These are phyloP conservation scores for Mesocricetus auratus DNA, from an alignment of 2,113 vertebrate genomes.

Conservation along the genomic window DNA sequence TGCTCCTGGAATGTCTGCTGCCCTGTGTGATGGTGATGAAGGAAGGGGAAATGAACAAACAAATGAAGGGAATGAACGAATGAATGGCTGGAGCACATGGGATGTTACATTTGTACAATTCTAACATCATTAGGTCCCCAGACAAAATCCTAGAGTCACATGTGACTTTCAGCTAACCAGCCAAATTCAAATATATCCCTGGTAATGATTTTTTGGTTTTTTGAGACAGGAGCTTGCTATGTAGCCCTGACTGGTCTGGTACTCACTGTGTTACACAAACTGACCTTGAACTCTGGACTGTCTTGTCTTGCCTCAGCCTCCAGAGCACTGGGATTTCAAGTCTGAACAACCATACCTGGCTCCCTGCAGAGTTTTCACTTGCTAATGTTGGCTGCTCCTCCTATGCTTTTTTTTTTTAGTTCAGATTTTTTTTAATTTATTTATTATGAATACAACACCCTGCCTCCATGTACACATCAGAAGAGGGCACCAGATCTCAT, in stretches of 20 bases:
- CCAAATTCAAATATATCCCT: not conserved
- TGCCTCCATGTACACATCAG: no score
- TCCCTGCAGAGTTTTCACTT: not conserved
- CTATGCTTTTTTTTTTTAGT: not conserved
- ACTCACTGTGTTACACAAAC: not conserved
- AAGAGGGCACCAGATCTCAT: no score
- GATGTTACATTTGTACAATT: not conserved
- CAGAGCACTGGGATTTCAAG: not conserved
- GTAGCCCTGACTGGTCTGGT: not conserved
- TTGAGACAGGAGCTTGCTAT: not conserved
- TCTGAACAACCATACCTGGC: not conserved
- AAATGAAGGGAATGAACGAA: not conserved
- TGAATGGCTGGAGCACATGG: not conserved
- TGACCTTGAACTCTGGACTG: not conserved
- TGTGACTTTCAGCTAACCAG: constrained; percentile 18
- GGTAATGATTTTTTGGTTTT: not conserved
- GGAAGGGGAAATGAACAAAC: not conserved
- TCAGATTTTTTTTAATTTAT: no score
- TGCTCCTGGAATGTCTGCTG: not conserved
- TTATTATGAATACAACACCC: no score
- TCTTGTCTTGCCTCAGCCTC: not conserved
- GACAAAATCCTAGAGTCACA: not conserved
- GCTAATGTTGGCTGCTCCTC: constrained; percentile 20
- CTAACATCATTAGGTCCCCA: not conserved
- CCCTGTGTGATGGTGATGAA: not conserved